Conservation (phyloP, 2,113 vertebrate genomes). For the Heterotilapia buettikoferi region DNA sequence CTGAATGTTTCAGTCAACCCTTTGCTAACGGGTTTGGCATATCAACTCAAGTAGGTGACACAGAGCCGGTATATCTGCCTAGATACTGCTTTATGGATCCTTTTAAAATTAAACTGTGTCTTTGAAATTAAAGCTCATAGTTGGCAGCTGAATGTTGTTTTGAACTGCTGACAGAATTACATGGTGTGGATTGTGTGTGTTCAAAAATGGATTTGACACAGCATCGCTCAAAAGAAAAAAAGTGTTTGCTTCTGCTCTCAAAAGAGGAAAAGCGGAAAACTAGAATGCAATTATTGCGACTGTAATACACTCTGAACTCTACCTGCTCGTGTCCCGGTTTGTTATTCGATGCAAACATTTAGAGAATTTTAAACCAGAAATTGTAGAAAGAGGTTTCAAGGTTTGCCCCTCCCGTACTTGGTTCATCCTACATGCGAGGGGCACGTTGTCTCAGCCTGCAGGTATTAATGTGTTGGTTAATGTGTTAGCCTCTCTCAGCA, state of each 20-base stretch:
- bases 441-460: neutral
- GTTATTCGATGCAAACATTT: neutral
- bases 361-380: neutral
- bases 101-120: neutral
- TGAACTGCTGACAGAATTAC: neutral
- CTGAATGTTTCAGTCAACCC: neutral
- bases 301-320: neutral
- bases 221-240: neutral
- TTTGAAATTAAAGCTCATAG: neutral
- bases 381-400: neutral
- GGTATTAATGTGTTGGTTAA: slow-evolving; percentile 1
- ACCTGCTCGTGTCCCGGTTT: neutral
- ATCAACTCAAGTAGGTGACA: neutral
- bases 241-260: neutral
- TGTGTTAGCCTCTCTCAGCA: neutral
- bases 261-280: neutral
- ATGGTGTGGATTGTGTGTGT: neutral
- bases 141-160: neutral
- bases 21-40: neutral
- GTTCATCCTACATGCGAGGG: neutral
- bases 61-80: neutral
- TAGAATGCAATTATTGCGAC: neutral
- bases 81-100: neutral
- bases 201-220: neutral
- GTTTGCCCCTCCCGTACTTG: neutral